Evolutionary conservation across 2,888 invertebrate species (phyloP).

Genomic region (Lamproptera curius): DNA sequence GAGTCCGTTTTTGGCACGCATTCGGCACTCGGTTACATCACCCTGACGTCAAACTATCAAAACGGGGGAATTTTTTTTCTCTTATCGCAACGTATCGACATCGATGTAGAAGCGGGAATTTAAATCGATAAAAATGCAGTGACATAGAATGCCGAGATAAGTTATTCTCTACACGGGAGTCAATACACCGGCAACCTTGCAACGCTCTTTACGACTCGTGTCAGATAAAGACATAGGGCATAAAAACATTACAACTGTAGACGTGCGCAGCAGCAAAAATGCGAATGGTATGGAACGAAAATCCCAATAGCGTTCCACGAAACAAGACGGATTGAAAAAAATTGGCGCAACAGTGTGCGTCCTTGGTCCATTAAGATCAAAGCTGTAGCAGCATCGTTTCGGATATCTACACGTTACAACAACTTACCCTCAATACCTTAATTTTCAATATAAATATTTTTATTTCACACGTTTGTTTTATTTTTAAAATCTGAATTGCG

Average conservation of each 20-base stretch:
- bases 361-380: not conserved
- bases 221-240: slow-evolving; percentile 73
- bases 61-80: slow-evolving; percentile 45
- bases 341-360: too few species aligned
- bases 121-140: slow-evolving; percentile 47
- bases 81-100: slow-evolving; percentile 41
- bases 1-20: slow-evolving; percentile 54
- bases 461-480: not conserved
- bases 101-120: slow-evolving; percentile 38
- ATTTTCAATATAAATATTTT: not conserved
- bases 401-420: not conserved
- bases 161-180: slow-evolving; percentile 69
- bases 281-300: slow-evolving; percentile 3
- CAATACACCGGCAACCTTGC: slow-evolving; percentile 77
- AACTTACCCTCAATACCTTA: not conserved
- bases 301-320: not conserved
- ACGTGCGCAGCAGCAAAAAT: slow-evolving; percentile 38
- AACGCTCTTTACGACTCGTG: slow-evolving; percentile 69
- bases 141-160: slow-evolving; percentile 61
- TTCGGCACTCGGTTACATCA: slow-evolving; percentile 62
- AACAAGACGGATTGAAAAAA: not conserved
- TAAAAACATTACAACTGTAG: slow-evolving; percentile 62
- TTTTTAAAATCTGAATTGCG: not conserved
- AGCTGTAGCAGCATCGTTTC: not conserved
- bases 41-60: slow-evolving; percentile 60